Evolutionary conservation across 2,888 invertebrate species (phyloP).

Genomic region (Glaucopsyche alexis): DNA sequence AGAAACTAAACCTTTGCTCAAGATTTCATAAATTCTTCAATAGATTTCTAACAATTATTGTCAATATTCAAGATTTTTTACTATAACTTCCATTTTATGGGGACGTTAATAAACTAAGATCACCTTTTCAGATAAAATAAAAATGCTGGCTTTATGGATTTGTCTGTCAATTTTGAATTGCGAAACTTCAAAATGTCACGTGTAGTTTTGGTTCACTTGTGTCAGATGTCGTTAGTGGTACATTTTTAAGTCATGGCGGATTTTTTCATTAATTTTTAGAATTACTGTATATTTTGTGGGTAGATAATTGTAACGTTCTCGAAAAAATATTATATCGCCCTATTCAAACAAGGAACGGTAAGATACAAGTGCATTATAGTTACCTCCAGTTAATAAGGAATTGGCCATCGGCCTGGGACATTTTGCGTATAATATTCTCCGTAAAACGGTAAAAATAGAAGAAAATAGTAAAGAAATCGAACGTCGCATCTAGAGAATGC

Average conservation of each 20-base stretch:
- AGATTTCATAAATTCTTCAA: background rate
- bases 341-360: constrained; percentile 59
- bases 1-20: background rate
- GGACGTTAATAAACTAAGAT: no score
- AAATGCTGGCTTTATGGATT: constrained; percentile 64
- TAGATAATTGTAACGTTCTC: constrained; percentile 70
- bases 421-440: constrained; percentile 70
- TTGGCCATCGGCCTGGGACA: constrained; percentile 53
- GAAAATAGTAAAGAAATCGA: constrained; percentile 59
- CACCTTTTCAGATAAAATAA: constrained; percentile 34
- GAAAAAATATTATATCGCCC: constrained; percentile 62
- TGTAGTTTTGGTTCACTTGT: constrained; percentile 56
- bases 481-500: constrained; percentile 60
- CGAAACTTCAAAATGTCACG: constrained; percentile 67
- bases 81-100: background rate
- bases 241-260: constrained; percentile 73
- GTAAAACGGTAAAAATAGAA: constrained; percentile 55
- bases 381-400: constrained; percentile 49
- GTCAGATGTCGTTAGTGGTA: constrained; percentile 74
- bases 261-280: constrained; percentile 71
- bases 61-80: background rate
- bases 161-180: constrained; percentile 50
- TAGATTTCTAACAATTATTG: background rate
- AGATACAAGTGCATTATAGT: constrained; percentile 53
- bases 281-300: constrained; percentile 70